phyloP scores from a whole-genome alignment of 2,797 vertebrate genomes.

The Cichlasoma orientale region DNA sequence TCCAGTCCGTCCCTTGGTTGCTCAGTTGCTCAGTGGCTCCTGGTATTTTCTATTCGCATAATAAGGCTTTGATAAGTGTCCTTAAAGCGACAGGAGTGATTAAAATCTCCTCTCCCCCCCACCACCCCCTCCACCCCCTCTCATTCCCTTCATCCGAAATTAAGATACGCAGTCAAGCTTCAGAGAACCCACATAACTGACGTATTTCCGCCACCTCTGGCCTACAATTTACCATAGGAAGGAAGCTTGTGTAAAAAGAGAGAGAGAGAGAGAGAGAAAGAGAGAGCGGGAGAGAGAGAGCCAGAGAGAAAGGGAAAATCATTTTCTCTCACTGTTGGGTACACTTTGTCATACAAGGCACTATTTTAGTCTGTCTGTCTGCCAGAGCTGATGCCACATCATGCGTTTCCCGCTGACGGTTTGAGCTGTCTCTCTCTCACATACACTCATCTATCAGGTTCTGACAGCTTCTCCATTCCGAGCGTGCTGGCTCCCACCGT shows the following conservation, averaged over 20 bases:
- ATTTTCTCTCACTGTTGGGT: conserved; percentile 40
- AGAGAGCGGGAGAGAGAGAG: not conserved
- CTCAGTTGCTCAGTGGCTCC: conserved; percentile 71
- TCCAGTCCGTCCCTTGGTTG: conserved; percentile 68
- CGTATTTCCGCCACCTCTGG: conserved; percentile 86
- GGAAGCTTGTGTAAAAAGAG: conserved; percentile 71
- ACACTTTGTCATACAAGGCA: conserved; percentile 59
- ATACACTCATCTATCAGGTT: conserved; percentile 38
- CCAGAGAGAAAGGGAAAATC: conserved; percentile 1
- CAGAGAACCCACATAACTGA: conserved; percentile 79
- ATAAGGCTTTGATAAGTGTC: conserved; percentile 83
- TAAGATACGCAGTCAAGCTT: conserved; percentile 77
- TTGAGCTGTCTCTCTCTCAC: conserved; percentile 41
- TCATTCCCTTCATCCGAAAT: conserved; percentile 73
- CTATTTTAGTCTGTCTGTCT: conserved; percentile 56
- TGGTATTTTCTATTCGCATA: conserved; percentile 79
- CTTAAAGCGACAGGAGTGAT: conserved; percentile 88
- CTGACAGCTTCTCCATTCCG: conserved; percentile 58
- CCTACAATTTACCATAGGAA: conserved; percentile 82
- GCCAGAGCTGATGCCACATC: conserved; percentile 56
- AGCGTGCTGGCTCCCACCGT: not conserved
- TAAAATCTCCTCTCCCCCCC: conserved; percentile 70
- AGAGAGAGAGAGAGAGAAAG: not conserved
- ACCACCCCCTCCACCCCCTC: not conserved
- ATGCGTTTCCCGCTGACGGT: conserved; percentile 48